phyloP scores from a whole-genome alignment of 2,888 invertebrate species.

The Ichneumoninae sp. region DNA sequence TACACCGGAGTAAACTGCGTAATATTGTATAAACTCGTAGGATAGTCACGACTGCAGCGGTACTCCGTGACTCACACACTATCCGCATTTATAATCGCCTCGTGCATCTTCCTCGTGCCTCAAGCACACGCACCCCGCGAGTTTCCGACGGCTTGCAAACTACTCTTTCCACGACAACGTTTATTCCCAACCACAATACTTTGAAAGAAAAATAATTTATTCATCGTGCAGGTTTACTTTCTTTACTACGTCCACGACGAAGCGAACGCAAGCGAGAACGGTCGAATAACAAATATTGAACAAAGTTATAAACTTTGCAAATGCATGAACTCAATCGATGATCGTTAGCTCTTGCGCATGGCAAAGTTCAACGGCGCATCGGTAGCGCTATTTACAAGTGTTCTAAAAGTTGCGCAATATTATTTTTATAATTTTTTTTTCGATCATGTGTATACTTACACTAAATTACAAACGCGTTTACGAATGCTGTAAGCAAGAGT shows the following conservation, averaged over 20 bases:
- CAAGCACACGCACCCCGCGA: neutral
- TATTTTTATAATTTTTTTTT: neutral
- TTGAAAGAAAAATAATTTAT: neutral
- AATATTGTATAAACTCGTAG: neutral
- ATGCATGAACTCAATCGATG: neutral
- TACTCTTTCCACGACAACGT: neutral
- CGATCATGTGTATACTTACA: neutral
- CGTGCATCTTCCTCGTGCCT: conserved; percentile 12
- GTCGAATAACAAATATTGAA: neutral
- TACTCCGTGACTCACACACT: conserved; percentile 13
- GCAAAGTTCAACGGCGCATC: conserved; percentile 16
- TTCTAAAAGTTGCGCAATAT: conserved; percentile 1
- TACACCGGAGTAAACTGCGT: neutral
- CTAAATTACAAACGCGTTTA: neutral
- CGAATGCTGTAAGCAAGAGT: neutral
- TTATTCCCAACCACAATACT: neutral
- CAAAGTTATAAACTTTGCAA: neutral
- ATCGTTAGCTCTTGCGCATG: neutral
- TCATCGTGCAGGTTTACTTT: neutral
- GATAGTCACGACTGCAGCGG: neutral
- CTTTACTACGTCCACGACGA: neutral
- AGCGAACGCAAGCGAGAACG: no score
- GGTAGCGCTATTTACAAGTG: conserved; percentile 20
- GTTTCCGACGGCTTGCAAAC: neutral
- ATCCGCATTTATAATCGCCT: neutral